Evolutionary conservation across 2,888 invertebrate genomes (phyloP).

Genomic region (Sesia apiformis): DNA sequence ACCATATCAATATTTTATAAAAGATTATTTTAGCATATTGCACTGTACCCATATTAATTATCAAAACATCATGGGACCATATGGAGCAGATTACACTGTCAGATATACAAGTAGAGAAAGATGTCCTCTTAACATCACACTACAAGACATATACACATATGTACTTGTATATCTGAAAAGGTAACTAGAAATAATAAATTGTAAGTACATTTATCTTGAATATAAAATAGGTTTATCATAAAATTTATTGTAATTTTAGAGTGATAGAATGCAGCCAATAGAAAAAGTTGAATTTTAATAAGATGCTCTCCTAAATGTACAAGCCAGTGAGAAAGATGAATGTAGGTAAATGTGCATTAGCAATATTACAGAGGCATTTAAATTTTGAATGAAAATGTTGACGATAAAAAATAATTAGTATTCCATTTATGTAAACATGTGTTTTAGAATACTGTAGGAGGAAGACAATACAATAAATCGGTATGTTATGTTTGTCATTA

Average conservation of each 20-base stretch:
- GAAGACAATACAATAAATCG: slow-evolving; percentile 35
- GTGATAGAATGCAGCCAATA: slow-evolving; percentile 50
- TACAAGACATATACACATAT: neutral
- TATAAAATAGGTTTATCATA: neutral
- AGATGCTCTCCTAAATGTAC: slow-evolving; percentile 34
- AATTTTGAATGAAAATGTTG: too few species aligned
- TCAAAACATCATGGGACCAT: slow-evolving; percentile 29
- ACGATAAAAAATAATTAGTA: neutral
- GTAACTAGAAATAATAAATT: slow-evolving; percentile 1
- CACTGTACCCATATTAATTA: slow-evolving; percentile 47
- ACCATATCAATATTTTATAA: slow-evolving; percentile 6
- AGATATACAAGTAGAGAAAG: too few species aligned
- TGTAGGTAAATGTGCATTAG: slow-evolving; percentile 52
- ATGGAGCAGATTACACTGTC: slow-evolving; percentile 12
- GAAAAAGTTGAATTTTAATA: slow-evolving; percentile 40
- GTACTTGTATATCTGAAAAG: neutral
- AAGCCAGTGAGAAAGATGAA: slow-evolving; percentile 49
- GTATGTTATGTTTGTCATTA: neutral
- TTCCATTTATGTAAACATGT: neutral
- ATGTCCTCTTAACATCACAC: too few species aligned
- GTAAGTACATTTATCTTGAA: neutral
- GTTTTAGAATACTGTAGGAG: slow-evolving; percentile 15
- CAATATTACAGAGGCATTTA: too few species aligned
- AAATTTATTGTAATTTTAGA: neutral
- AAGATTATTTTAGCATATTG: slow-evolving; percentile 31